phyloP scores from a whole-genome alignment of 2,888 invertebrate species.

The Parelbella ahira region DNA sequence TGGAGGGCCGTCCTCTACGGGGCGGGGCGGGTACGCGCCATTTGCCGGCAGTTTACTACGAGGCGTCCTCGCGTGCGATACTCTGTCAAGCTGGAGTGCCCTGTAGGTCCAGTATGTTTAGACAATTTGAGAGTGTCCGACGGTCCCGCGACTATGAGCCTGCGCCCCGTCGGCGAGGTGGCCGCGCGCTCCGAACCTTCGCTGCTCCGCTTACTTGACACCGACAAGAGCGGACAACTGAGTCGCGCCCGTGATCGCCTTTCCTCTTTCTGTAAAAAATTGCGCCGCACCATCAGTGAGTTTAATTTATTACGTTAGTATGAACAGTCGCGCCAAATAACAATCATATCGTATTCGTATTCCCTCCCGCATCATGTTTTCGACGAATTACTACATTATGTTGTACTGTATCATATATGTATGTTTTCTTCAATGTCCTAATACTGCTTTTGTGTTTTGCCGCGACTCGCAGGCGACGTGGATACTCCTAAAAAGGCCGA shows the following conservation, averaged over 20 bases:
- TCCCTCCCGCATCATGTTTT: conserved; percentile 12
- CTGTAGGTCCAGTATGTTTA: conserved; percentile 75
- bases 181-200: conserved; percentile 67
- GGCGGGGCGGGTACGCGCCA: conserved; percentile 46
- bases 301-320: conserved; percentile 32
- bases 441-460: conserved; percentile 78
- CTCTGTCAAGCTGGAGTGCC: conserved; percentile 72
- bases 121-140: conserved; percentile 73
- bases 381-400: conserved; percentile 24
- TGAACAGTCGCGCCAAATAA: conserved; percentile 18
- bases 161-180: conserved; percentile 66
- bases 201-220: conserved; percentile 65
- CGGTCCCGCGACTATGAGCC: conserved; percentile 49
- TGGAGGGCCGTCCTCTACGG: no score
- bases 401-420: conserved; percentile 38
- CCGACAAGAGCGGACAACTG: conserved; percentile 65
- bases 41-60: conserved; percentile 62
- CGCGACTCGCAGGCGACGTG: conserved; percentile 75
- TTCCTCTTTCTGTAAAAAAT: conserved; percentile 73
- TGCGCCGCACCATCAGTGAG: conserved; percentile 77
- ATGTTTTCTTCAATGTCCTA: conserved; percentile 65
- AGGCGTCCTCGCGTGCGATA: conserved; percentile 71
- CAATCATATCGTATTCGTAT: conserved; percentile 5
- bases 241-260: conserved; percentile 70
- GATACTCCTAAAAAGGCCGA: conserved; percentile 76